Percentiles rank a stretch among this genome's conserved stretches.
Conservation (phyloP, 2,113 vertebrate species). For the Caloenas nicobarica region DNA sequence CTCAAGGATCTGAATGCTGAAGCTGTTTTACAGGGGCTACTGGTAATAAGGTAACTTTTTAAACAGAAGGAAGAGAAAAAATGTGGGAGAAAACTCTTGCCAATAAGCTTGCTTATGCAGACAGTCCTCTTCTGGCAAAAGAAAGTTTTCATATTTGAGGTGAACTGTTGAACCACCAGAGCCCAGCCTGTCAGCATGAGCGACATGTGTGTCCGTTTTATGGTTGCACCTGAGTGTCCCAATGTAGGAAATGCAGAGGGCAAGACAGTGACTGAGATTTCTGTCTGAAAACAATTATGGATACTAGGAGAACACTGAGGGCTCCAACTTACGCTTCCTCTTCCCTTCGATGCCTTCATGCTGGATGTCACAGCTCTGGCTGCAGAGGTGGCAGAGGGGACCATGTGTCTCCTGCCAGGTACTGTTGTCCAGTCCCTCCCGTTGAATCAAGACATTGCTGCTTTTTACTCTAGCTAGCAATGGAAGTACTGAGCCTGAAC, state of each 20-base stretch:
- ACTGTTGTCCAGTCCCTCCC: not conserved
- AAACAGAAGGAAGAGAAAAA: not conserved
- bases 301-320: not conserved
- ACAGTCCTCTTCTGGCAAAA: not conserved
- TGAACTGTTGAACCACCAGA: not conserved
- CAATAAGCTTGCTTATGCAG: not conserved
- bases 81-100: not conserved
- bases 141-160: not conserved
- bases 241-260: not conserved
- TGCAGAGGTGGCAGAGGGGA: not conserved
- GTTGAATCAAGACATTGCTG: not conserved
- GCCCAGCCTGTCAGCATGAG: not conserved
- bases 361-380: rapidly evolving
- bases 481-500: not conserved
- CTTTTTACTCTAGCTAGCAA: not conserved
- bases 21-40: not conserved
- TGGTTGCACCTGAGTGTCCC: not conserved
- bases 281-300: not conserved
- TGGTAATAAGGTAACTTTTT: not conserved
- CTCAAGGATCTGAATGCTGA: not conserved
- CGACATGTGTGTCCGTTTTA: not conserved
- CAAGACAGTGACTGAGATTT: not conserved
- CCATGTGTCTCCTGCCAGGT: rapidly evolving
- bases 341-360: rapidly evolving
- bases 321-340: not conserved